Evolutionary conservation across 2,113 vertebrate species (phyloP).

Genomic region (Pimephales promelas): DNA sequence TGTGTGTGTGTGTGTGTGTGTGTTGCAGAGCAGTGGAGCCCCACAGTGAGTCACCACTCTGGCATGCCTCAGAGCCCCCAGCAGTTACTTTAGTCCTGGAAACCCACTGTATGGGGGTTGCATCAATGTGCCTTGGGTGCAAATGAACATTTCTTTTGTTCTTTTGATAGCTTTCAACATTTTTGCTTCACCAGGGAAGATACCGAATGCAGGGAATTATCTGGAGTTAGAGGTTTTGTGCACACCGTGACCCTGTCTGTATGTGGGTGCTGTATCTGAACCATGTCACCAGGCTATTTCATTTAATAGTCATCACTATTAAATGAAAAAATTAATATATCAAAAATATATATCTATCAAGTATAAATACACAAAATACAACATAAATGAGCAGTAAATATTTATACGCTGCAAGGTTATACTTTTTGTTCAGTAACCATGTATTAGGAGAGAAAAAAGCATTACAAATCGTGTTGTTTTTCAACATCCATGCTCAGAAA

Average conservation of each 20-base stretch:
- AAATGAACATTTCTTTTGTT: constrained; percentile 37
- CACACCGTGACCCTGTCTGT: background rate
- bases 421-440: background rate
- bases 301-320: background rate
- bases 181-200: constrained; percentile 1
- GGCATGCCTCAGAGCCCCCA: constrained; percentile 53
- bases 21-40: constrained; percentile 36
- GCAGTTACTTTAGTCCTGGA: constrained; percentile 40
- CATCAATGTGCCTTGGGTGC: constrained; percentile 25
- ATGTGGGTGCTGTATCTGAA: background rate
- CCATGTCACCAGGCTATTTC: background rate
- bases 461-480: background rate
- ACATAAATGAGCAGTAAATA: background rate
- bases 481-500: constrained; percentile 6
- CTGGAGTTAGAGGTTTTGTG: background rate
- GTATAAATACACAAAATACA: background rate
- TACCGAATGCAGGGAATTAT: background rate
- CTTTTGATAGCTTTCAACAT: background rate
- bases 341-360: background rate
- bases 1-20: constrained; percentile 14
- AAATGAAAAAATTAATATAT: background rate
- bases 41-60: constrained; percentile 56
- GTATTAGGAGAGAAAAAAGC: background rate
- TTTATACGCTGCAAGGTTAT: background rate
- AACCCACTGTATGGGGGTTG: constrained; percentile 22